Evolutionary conservation across 2,888 invertebrate genomes (phyloP), one percentile per base, ranked within the genome.

Genomic region (Rhagophthalmus giganteus): DNA sequence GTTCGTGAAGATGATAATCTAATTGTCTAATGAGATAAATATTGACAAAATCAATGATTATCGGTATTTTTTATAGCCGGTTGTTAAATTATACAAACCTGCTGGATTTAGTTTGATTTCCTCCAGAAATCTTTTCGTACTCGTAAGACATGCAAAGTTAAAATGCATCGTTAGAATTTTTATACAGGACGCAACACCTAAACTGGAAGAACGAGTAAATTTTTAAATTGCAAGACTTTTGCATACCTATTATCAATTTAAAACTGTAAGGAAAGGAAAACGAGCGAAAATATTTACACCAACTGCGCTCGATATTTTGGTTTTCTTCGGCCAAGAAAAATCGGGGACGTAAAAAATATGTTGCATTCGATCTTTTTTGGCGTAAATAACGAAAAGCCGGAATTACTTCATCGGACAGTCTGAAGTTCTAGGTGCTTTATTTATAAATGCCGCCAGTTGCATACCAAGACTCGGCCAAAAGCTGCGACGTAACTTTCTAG

Each of bases 131-230:
- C 75, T 81, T 78, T 81, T 82, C 82, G 77, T 78, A 82, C 81
- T 83, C 82, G 83, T 82, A 83, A 81, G 83, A 82, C 83, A 83
- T 83, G 83, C 82, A 83, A 83, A 81, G 67, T 70, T 73, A 72
- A 74, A 71, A 71, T 64, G 67, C 66, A 65, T 57, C 66, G 71
- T 54, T 54, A 54, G 26, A 15, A 30, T 44, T 31, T 34, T 40
- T 13, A 70, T 68, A 70, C 66, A 61, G 62, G 58, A 55, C 61
- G 30, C 31, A 26, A 32, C n/a, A 32, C n/a, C 12, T 24, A 37
- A 33, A 33, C 33, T n/a, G n/a, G n/a, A n/a, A n/a, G n/a, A n/a
- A n/a, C n/a, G n/a, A n/a, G n/a, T n/a, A n/a, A n/a, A n/a, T n/a
- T n/a, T n/a, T n/a, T n/a, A n/a, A n/a, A n/a, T n/a, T n/a, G n/a